These are phyloP conservation scores for Catostomus latipinnis DNA, from an alignment of 2,797 vertebrate species.

Conservation along the genomic window DNA sequence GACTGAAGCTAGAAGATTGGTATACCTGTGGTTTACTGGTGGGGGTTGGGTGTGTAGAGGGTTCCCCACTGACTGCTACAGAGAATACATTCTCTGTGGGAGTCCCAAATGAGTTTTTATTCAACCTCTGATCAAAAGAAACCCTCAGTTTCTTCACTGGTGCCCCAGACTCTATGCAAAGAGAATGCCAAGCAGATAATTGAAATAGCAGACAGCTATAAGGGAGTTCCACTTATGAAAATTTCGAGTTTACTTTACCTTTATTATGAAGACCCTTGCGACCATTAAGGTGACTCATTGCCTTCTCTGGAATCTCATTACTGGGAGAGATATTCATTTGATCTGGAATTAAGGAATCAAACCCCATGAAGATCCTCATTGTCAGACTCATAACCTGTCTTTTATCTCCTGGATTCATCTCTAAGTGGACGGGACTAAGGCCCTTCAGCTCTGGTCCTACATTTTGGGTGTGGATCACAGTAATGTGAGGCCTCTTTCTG, in stretches of 20 bases:
- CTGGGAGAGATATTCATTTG: slow-evolving; percentile 19
- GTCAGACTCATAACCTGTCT: slow-evolving; percentile 57
- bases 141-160: background rate
- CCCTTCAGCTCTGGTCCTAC: slow-evolving; percentile 53
- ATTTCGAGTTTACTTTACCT: slow-evolving; percentile 10
- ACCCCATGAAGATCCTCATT: slow-evolving; percentile 54
- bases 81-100: slow-evolving; percentile 27
- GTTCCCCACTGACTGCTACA: background rate
- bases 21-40: slow-evolving; percentile 33
- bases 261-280: background rate
- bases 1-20: slow-evolving; percentile 41
- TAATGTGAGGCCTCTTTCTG: slow-evolving; percentile 23
- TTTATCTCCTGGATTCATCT: slow-evolving; percentile 50
- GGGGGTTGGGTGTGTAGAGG: background rate
- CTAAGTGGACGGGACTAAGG: slow-evolving; percentile 57
- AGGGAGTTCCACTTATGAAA: slow-evolving; percentile 12
- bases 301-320: slow-evolving; percentile 37
- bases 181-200: background rate
- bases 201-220: background rate
- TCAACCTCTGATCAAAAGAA: background rate
- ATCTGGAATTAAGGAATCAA: slow-evolving; percentile 10
- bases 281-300: slow-evolving; percentile 38
- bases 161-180: background rate
- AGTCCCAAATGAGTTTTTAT: background rate
- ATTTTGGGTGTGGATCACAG: slow-evolving; percentile 51